Conservation (phyloP, 1,140 invertebrate genomes). For the Daktulosphaira vitifoliae region DNA sequence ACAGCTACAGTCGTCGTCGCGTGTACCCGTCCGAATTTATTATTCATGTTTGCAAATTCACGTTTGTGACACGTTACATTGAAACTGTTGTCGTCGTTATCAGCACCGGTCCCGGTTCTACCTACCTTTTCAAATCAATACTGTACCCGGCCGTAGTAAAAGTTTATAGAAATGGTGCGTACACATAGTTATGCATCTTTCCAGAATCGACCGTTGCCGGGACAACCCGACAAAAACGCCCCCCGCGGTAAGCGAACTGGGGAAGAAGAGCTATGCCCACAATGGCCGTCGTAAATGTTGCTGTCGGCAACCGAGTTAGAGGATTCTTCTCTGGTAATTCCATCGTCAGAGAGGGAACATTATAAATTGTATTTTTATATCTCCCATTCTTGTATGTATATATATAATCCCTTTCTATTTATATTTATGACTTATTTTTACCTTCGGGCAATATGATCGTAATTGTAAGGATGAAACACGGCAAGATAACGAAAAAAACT, state of each 20-base stretch:
- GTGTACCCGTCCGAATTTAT: slow-evolving; percentile 1
- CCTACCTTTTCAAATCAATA: slow-evolving; percentile 29
- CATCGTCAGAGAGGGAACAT: too few species aligned
- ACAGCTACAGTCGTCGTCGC: background rate
- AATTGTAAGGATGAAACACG: slow-evolving; percentile 2
- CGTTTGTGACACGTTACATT: slow-evolving; percentile 2
- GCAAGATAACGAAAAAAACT: background rate
- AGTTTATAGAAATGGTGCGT: background rate
- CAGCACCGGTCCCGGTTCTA: background rate
- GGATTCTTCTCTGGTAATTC: too few species aligned
- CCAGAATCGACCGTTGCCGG: background rate
- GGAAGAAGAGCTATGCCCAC: too few species aligned
- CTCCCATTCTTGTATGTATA: background rate
- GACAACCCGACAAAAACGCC: too few species aligned
- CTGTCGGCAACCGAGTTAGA: too few species aligned
- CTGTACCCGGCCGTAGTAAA: background rate
- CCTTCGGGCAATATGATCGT: slow-evolving; percentile 22
- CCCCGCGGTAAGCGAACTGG: too few species aligned
- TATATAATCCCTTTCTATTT: slow-evolving; percentile 1
- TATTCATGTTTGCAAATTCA: slow-evolving; percentile 26
- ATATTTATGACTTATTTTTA: slow-evolving; percentile 21
- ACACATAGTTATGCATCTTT: background rate
- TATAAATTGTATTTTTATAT: slow-evolving; percentile 19
- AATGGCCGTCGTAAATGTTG: too few species aligned
- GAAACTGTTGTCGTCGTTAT: background rate